A percentile compares a stretch with the other conserved stretches of the same genome.
Conservation (phyloP, 1,140 invertebrate genomes). For the Trypoxylus dichotomus region DNA sequence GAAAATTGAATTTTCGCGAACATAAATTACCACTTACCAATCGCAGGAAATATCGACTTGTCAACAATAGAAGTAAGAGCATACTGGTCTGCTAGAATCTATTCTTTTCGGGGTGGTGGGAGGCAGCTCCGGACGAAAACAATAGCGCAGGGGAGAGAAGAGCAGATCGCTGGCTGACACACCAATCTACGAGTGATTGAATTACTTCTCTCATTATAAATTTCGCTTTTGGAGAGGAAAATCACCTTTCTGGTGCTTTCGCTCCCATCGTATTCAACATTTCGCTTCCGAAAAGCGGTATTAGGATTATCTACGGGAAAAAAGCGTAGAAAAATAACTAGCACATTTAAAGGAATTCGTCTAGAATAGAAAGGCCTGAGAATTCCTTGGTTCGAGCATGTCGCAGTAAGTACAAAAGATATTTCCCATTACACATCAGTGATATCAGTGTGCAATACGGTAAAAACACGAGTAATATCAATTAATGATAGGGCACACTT, state of each 20-base stretch:
- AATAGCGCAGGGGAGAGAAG: not conserved
- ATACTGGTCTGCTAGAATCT: not conserved
- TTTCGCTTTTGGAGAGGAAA: not conserved
- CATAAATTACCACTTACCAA: slow-evolving; percentile 1
- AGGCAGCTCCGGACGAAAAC: not conserved
- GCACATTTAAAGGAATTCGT: not conserved
- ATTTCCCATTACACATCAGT: too few relatives aligned
- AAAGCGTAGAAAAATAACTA: too few relatives aligned
- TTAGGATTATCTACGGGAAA: too few relatives aligned
- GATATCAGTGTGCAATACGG: too few relatives aligned
- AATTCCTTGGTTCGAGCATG: too few relatives aligned
- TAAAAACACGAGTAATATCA: too few relatives aligned
- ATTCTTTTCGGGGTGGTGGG: not conserved
- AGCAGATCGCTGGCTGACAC: not conserved
- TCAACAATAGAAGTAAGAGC: not conserved
- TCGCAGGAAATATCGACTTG: not conserved
- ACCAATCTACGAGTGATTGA: not conserved
- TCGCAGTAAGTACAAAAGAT: too few relatives aligned
- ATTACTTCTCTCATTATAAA: not conserved
- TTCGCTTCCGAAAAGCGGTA: too few relatives aligned
- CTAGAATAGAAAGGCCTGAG: not conserved
- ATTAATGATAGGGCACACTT: too few relatives aligned
- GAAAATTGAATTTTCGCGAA: not conserved
- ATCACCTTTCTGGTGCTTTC: too few relatives aligned
- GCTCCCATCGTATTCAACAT: too few relatives aligned